phyloP scores from a whole-genome alignment of 1,140 invertebrate species.

The Eubasilissa regina region DNA sequence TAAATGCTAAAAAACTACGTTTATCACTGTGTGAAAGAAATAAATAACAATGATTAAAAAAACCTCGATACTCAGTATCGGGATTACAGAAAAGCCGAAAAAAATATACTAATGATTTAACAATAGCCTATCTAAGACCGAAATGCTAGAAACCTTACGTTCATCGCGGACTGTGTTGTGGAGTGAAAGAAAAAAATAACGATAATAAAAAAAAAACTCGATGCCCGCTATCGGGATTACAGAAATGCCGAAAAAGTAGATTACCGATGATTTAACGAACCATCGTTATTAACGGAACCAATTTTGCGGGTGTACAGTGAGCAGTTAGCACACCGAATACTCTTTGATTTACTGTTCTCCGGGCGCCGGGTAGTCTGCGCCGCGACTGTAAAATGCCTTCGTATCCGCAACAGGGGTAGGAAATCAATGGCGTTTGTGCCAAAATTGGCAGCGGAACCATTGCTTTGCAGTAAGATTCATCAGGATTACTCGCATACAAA shows the following conservation, averaged over 20 bases:
- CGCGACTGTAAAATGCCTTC: conserved; percentile 29
- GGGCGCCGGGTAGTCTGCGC: conserved; percentile 21
- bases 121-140: too few species aligned
- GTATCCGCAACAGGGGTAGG: conserved; percentile 35
- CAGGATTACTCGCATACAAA: background rate
- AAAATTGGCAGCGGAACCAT: conserved; percentile 28
- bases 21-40: too few species aligned
- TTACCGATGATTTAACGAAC: background rate
- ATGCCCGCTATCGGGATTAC: background rate
- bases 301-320: conserved; percentile 3
- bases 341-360: conserved; percentile 39
- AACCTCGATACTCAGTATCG: too few species aligned
- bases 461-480: conserved; percentile 13
- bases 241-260: background rate
- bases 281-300: background rate
- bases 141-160: too few species aligned
- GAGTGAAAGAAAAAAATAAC: too few species aligned
- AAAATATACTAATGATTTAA: too few species aligned
- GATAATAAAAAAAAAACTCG: too few species aligned
- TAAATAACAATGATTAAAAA: too few species aligned
- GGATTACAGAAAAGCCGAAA: too few species aligned
- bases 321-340: background rate
- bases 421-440: conserved; percentile 36
- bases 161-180: too few species aligned
- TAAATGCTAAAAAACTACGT: too few species aligned